Evolutionary conservation across 2,888 invertebrate genomes (phyloP), one percentile per base, ranked within the genome.

Genomic region (Brenthis ino): DNA sequence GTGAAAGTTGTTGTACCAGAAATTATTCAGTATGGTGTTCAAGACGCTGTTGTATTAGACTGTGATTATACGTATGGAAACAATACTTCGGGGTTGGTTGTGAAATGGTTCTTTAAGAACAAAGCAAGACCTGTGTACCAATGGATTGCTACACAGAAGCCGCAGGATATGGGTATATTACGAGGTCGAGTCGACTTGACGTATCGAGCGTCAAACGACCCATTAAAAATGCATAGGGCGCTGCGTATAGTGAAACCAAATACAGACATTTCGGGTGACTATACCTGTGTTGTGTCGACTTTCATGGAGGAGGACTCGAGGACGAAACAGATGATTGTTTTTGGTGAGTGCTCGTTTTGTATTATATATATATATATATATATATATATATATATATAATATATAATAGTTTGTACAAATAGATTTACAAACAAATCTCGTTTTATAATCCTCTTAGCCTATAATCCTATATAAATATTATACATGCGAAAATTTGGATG

Each of bases 71-170:
- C 85, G 2, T 85, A 95, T 58, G 93, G 94, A 57, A 95, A 94
- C 67, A 94, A 94, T 78, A 95, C 95, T 75, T 87, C 93, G 0
- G 95, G 95, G 11, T 88, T 97, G 50, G 95, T 96, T 68, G 95
- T 96, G 47, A 96, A 96, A 87, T 96, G 97, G 96, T 96, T 94
- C 85, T 94, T 95, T 80, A 95, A 95, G 83, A 94, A 95, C 80
- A 94, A 94, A 81, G 93, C 94, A 1, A 90, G 94, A 68, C 94
- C 95, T 8, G 95, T 96, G 63, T 97, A 96, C 84, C 96, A 96
- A 85, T 97, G 96, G 96, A 96, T 96, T 71, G 95, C 94, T 24
- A 94, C 94, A 1, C 93, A 94, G 75, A 93, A 93, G 72, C 96
- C 96, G 0, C 95, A 95, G 79, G 95, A 94, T 67, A 91, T 96